Conservation (phyloP, 2,113 vertebrate species). For the Isichthys henryi region DNA sequence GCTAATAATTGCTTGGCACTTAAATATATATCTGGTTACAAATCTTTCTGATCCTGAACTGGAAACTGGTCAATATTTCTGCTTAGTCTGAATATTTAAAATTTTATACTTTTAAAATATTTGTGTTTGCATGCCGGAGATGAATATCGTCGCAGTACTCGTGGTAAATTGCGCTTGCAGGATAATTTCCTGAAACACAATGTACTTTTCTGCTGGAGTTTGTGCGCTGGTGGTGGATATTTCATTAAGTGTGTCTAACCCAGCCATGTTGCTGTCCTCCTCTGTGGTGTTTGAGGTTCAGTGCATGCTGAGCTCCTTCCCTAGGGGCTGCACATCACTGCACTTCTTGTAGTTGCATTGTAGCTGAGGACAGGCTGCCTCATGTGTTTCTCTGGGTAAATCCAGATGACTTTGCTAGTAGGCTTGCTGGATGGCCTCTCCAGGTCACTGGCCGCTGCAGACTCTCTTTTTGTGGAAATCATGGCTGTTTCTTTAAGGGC, state of each 20-base stretch:
- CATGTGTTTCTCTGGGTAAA: conserved; percentile 42
- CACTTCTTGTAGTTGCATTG: background rate
- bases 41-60: background rate
- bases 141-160: background rate
- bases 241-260: background rate
- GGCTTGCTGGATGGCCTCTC: conserved; percentile 39
- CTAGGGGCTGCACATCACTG: background rate
- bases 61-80: background rate
- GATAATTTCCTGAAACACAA: background rate
- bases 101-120: background rate
- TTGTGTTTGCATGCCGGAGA: background rate
- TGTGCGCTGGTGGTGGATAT: background rate
- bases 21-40: too few relatives aligned
- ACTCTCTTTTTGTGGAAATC: background rate
- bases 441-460: conserved; percentile 36
- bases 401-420: conserved; percentile 52
- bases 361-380: conserved; percentile 25
- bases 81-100: background rate
- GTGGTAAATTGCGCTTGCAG: background rate
- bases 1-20: background rate
- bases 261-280: background rate
- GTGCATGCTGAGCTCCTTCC: background rate
- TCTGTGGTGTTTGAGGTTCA: background rate
- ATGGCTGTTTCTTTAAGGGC: background rate
- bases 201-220: background rate